Base-by-base conservation (phyloP, 2,888 invertebrate genomes). In the Drosophila robusta region DNA sequence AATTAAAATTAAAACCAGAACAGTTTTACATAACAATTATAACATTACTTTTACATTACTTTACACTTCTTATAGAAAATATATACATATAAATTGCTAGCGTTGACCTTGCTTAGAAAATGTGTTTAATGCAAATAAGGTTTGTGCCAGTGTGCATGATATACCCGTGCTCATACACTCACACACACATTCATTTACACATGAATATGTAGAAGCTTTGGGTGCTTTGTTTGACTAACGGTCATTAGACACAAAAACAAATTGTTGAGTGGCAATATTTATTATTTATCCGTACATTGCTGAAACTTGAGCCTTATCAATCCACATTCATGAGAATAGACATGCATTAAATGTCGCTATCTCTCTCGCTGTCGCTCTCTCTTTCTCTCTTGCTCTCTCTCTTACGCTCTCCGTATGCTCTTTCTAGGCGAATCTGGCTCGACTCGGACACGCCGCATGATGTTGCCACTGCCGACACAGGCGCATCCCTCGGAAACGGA, bases 401-500 rank as follows among this genome's bases (percentile, higher is more conserved):
- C 12, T 57, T 0, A 24, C 26, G 32, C 44, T 49, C 26, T 41
- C 9, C 8, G n/a, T 56, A 12, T 45, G 36, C 16, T 2, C 2
- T 6, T 9, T 42, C 8, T 39, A 92, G 91, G 85, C 74, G 89
- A 91, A 55, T 93, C 93, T 58, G 94, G 94, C 32, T 93, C 94
- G 34, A 93, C 92, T 29, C 92, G 94, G 80, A 91, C 93, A 36
- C 93, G 93, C 65, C 93, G 93, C 78, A 92, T 94, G 84, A 93
- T 94, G 81, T 93, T 96, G 88, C 94, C 95, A 76, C 94, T 91
- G 44, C 87, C 88, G 45, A 70, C 94, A 66, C 94, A 94, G 70
- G 94, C 94, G 76, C 93, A 94, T 90, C 94, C 94, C 71, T 93
- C 94, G 56, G 96, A 96, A 92, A 95, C 95, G 89, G 96, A 96